Conservation (phyloP, 2,797 vertebrate species). For the Sylvia borin region DNA sequence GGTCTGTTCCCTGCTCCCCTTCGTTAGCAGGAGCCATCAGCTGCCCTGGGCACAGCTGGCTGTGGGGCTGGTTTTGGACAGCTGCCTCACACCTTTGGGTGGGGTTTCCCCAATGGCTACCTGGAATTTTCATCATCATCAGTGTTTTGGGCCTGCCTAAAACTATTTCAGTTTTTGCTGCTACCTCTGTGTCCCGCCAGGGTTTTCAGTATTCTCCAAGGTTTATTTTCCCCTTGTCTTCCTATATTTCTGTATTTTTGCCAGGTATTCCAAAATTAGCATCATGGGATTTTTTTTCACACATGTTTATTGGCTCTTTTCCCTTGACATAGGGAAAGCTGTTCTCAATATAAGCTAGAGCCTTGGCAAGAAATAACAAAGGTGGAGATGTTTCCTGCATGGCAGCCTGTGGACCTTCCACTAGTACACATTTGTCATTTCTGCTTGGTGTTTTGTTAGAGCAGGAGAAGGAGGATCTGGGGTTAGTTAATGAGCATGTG, state of each 20-base stretch:
- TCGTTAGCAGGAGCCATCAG: background rate
- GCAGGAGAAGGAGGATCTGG: background rate
- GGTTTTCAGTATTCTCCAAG: background rate
- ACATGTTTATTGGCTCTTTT: background rate
- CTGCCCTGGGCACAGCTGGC: background rate
- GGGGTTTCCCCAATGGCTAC: background rate
- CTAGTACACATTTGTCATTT: background rate
- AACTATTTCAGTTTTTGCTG: background rate
- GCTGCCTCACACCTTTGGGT: background rate
- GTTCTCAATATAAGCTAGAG: background rate
- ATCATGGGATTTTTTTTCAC: background rate
- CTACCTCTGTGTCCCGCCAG: background rate
- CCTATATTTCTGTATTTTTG: background rate
- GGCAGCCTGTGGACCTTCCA: background rate
- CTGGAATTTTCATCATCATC: background rate
- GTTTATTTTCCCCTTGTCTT: background rate
- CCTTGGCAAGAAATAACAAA: background rate
- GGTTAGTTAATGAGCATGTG: background rate
- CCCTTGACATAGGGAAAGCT: background rate
- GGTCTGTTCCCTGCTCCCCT: background rate
- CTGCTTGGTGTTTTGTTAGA: background rate
- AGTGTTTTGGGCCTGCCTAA: background rate
- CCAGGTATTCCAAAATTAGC: constrained; percentile 20
- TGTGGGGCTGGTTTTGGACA: background rate
- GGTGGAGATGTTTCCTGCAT: background rate